Evolutionary conservation across 2,888 invertebrate species (phyloP).

Genomic region (Seladonia tumulorum): DNA sequence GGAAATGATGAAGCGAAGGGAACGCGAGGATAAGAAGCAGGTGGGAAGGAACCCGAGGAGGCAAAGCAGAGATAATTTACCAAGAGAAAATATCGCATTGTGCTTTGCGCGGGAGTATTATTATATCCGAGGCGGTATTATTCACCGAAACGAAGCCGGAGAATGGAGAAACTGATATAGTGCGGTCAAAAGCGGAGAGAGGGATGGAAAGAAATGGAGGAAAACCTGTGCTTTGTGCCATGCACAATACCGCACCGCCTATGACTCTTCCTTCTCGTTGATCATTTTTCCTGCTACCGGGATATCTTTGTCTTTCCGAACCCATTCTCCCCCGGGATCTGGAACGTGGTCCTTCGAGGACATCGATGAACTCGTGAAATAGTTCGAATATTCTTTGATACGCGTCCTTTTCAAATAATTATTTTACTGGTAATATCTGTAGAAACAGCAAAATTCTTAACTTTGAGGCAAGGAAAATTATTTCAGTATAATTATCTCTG

Average conservation of each 20-base stretch:
- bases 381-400: slow-evolving; percentile 18
- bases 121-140: slow-evolving; percentile 73
- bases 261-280: slow-evolving; percentile 70
- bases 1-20: slow-evolving; percentile 16
- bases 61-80: slow-evolving; percentile 72
- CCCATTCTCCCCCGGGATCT: slow-evolving; percentile 27
- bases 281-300: slow-evolving; percentile 68
- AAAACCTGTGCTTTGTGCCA: slow-evolving; percentile 72
- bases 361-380: slow-evolving; percentile 30
- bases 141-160: slow-evolving; percentile 62
- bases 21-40: slow-evolving; percentile 14
- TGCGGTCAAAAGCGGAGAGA: slow-evolving; percentile 41
- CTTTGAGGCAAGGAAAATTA: too few relatives aligned
- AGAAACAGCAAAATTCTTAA: too few relatives aligned
- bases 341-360: slow-evolving; percentile 17
- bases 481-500: too few relatives aligned
- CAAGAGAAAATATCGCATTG: slow-evolving; percentile 75
- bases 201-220: slow-evolving; percentile 52
- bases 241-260: slow-evolving; percentile 71
- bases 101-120: slow-evolving; percentile 69
- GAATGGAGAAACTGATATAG: slow-evolving; percentile 68
- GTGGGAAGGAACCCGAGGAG: slow-evolving; percentile 55
- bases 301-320: slow-evolving; percentile 59
- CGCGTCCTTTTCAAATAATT: too few relatives aligned
- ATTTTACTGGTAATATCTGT: too few relatives aligned